phyloP scores from a whole-genome alignment of 2,797 vertebrate genomes.

The Brachyrhaphis roseni region DNA sequence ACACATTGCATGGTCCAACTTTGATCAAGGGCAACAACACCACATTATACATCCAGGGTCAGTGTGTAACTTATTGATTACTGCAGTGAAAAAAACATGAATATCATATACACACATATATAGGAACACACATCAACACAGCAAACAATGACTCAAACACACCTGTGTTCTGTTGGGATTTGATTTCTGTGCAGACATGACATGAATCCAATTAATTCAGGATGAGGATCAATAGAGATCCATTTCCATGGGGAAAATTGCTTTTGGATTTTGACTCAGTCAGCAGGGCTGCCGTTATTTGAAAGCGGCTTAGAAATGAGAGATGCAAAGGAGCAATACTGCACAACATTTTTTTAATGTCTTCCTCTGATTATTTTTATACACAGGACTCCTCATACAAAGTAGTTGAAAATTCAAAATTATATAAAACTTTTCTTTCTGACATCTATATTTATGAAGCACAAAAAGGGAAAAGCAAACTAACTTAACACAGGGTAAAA shows the following conservation, averaged over 20 bases:
- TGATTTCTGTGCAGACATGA: conserved; percentile 71
- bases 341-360: conserved; percentile 40
- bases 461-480: conserved; percentile 13
- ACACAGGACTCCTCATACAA: conserved; percentile 10
- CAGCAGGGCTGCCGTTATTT: conserved; percentile 69
- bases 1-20: conserved; percentile 53
- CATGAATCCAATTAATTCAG: conserved; percentile 78
- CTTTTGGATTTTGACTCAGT: conserved; percentile 73
- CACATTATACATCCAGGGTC: conserved; percentile 48
- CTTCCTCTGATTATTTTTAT: conserved; percentile 41
- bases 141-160: conserved; percentile 17
- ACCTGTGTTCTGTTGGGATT: conserved; percentile 48
- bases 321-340: conserved; percentile 60
- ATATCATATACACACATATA: conserved; percentile 4
- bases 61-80: conserved; percentile 60
- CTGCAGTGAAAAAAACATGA: conserved; percentile 15
- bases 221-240: conserved; percentile 76
- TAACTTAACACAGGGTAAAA: conserved; percentile 12
- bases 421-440: conserved; percentile 14
- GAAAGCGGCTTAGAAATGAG: conserved; percentile 66
- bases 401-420: conserved; percentile 28
- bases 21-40: conserved; percentile 61
- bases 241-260: conserved; percentile 78
- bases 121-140: conserved; percentile 8
- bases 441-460: conserved; percentile 5